Percentiles rank a stretch among this genome's conserved stretches.
Evolutionary conservation across 2,113 vertebrate species (phyloP).

Genomic region (Eulemur rufifrons): DNA sequence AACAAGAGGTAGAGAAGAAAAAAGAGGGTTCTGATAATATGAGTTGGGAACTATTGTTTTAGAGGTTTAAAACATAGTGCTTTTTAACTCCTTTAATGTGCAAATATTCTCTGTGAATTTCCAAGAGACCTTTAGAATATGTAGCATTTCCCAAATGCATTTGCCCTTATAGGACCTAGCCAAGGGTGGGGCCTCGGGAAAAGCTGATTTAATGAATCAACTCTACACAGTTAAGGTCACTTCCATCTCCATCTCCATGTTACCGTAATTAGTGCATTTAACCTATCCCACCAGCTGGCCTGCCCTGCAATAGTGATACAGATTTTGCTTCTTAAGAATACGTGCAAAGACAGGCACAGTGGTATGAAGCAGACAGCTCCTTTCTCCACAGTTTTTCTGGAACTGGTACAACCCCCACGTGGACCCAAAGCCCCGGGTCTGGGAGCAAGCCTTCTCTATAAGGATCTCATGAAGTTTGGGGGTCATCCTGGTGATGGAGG

Average conservation of each 20-base stretch:
- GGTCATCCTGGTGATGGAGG: neutral
- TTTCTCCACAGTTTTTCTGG: neutral
- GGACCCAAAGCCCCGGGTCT: fast-evolving
- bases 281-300: neutral
- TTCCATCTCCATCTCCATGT: neutral
- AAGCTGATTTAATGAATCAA: neutral
- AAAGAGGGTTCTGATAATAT: neutral
- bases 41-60: neutral
- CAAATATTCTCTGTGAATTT: neutral
- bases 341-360: neutral
- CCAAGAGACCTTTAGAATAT: neutral
- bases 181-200: neutral
- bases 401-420: neutral
- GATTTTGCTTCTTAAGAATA: neutral
- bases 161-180: neutral
- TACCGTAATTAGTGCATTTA: neutral
- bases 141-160: neutral
- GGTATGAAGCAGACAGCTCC: neutral
- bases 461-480: no score
- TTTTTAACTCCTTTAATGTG: neutral
- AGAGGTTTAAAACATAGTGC: neutral
- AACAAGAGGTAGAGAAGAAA: neutral
- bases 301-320: neutral
- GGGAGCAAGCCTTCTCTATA: neutral
- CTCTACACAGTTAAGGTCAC: neutral